phyloP scores from a whole-genome alignment of 2,113 vertebrate genomes.

The Stigmatopora nigra region DNA sequence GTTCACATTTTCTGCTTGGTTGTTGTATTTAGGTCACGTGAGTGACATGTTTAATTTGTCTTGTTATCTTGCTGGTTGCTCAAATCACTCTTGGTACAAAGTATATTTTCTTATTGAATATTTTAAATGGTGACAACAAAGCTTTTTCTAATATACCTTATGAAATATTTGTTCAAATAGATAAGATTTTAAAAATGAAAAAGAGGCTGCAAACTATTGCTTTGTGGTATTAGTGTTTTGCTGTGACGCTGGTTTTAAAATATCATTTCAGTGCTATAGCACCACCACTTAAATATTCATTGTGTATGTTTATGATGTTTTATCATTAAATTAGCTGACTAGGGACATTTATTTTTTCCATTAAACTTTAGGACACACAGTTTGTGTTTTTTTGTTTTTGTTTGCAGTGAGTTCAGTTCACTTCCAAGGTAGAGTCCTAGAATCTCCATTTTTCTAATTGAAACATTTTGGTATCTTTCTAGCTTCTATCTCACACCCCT shows the following conservation, averaged over 20 bases:
- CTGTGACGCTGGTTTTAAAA: too few relatives aligned
- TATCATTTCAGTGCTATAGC: background rate
- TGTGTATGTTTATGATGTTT: background rate
- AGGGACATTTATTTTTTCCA: background rate
- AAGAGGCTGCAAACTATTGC: too few relatives aligned
- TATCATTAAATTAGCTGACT: background rate
- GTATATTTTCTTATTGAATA: too few relatives aligned
- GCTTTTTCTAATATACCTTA: too few relatives aligned
- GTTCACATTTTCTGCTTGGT: background rate
- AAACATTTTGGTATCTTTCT: too few relatives aligned
- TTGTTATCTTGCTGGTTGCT: too few relatives aligned
- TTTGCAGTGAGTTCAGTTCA: background rate
- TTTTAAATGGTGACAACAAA: too few relatives aligned
- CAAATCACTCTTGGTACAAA: too few relatives aligned
- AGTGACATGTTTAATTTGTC: too few relatives aligned
- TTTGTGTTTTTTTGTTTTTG: background rate
- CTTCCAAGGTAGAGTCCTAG: background rate
- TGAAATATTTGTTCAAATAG: too few relatives aligned
- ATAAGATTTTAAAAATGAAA: too few relatives aligned
- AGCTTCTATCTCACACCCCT: background rate
- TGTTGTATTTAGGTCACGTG: background rate
- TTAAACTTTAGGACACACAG: background rate
- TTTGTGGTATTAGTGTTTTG: too few relatives aligned
- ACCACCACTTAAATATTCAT: background rate
- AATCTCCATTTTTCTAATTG: background rate